Percentiles rank a stretch among this genome's conserved stretches.
These are phyloP conservation scores for Clarias macrocephalus DNA, from an alignment of 2,113 vertebrate species.

Conservation along the genomic window DNA sequence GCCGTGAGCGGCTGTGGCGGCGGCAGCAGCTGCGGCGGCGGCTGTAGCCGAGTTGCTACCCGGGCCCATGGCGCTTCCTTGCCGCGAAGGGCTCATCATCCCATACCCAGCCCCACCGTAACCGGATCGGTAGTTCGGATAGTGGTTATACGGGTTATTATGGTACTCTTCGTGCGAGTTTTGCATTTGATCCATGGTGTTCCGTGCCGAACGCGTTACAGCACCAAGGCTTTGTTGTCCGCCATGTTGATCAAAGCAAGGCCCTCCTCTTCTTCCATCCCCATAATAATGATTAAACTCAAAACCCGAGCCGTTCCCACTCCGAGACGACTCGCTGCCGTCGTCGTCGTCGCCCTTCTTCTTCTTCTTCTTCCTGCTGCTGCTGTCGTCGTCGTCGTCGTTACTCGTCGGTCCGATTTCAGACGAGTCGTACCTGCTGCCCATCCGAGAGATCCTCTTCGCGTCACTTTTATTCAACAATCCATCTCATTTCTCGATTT, in stretches of 20 bases:
- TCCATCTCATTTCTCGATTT: conserved; percentile 72
- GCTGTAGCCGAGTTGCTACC: conserved; percentile 61
- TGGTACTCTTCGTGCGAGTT: conserved; percentile 87
- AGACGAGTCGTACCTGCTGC: conserved; percentile 80
- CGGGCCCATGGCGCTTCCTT: conserved; percentile 78
- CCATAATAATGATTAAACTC: conserved; percentile 87
- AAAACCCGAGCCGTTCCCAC: conserved; percentile 74
- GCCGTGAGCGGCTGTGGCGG: conserved; percentile 65
- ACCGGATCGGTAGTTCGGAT: conserved; percentile 76
- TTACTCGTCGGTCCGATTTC: conserved; percentile 77
- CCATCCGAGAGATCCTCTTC: conserved; percentile 72
- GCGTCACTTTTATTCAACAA: conserved; percentile 73
- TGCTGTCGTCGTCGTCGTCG: conserved; percentile 37
- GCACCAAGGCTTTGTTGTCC: conserved; percentile 96
- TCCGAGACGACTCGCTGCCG: conserved; percentile 60
- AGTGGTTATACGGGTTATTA: conserved; percentile 83
- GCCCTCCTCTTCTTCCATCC: conserved; percentile 85
- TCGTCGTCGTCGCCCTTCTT: neutral
- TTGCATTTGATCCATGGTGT: conserved; percentile 83
- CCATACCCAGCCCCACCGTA: conserved; percentile 79
- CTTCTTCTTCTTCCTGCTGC: neutral
- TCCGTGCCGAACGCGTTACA: conserved; percentile 81
- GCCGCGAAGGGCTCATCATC: conserved; percentile 82
- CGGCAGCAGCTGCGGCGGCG: conserved; percentile 3
- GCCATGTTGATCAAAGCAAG: conserved; percentile 96